Evolutionary conservation across 1,140 invertebrate species (phyloP).

Genomic region (Meloidogyne floridensis): DNA sequence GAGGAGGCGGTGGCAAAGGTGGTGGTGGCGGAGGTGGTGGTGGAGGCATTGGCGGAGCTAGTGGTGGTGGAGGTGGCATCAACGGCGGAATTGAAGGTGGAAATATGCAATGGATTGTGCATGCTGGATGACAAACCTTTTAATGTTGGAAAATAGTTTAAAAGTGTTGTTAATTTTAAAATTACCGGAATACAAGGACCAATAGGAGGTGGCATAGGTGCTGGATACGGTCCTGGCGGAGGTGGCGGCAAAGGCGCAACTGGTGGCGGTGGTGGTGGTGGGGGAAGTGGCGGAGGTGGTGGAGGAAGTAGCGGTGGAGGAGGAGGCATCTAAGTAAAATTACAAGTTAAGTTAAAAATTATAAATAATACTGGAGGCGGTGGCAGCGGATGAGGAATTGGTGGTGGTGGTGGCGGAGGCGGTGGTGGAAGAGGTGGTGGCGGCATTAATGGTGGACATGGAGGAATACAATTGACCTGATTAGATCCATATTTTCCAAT

Average conservation of each 20-base stretch:
- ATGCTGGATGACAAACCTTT: constrained; percentile 24
- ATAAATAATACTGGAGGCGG: neutral
- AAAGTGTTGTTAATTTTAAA: neutral
- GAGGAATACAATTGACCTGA: constrained; percentile 15
- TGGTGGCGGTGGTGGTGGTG: neutral
- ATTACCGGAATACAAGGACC: constrained; percentile 19
- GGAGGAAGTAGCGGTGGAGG: neutral
- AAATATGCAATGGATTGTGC: constrained; percentile 29
- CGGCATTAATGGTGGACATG: constrained; percentile 9
- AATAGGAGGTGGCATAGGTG: neutral
- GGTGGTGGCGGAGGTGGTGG: neutral
- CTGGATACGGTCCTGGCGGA: neutral
- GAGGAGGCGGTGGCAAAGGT: neutral
- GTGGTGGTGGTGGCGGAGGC: neutral
- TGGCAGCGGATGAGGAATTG: neutral
- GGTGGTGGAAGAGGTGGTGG: constrained; percentile 4
- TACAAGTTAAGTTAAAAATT: too few relatives aligned
- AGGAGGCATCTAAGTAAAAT: neutral
- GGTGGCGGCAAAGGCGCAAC: neutral
- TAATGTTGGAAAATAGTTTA: neutral
- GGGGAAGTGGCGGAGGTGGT: constrained; percentile 11
- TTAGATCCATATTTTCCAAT: neutral
- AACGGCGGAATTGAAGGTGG: neutral
- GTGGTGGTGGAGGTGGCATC: neutral
- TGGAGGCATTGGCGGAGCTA: constrained; percentile 3